Base-by-base conservation (phyloP, 2,888 invertebrate genomes). In the Lasioglossum vierecki region DNA sequence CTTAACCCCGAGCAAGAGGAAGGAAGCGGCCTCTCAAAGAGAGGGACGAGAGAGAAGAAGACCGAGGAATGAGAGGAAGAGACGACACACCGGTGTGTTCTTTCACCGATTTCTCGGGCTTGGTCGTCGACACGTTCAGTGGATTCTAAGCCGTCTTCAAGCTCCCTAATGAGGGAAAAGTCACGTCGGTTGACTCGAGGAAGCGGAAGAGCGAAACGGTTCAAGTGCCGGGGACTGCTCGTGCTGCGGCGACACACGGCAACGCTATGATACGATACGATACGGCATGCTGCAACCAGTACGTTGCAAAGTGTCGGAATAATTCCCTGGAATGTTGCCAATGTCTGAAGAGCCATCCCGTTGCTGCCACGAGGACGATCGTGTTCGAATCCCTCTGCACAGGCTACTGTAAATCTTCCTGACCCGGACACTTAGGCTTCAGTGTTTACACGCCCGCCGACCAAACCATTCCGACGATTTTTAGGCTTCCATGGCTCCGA, bases 321-420 rank as follows among this genome's bases (percentile, higher is more conserved):
- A 90, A 91, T 92, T 92, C 88, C 86, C 88, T 92, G 92, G 92
- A 90, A 75, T 73, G 66, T 30, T 81, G 91, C 92, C 92, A 93
- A 84, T 87, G 80, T 88, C 88, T 89, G 86, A 87, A 84, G 89
- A 77, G 63, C 30, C 2, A 87, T 72, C 35, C 15, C 15, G 30
- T 15, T 6, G 63, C 6, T 0, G 15, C 15, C 15, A 15, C 63
- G 63, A 53, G 72, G n/a, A 77, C 70, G 39, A 22, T 39, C n/a
- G 63, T 30, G 41, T 76, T 76, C 57, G 72, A 75, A 75, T 75
- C 66, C 72, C 26, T 22, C n/a, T 63, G 66, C 57, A 57, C 57
- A n/a, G 30, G 26, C 63, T 18, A 30, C 26, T 26, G 15, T 30
- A 30, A 63, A 63, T 30, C 63, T 63, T 63, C 26, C 63, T 30